phyloP scores from a whole-genome alignment of 2,113 vertebrate genomes.

The Oryzias curvinotus region DNA sequence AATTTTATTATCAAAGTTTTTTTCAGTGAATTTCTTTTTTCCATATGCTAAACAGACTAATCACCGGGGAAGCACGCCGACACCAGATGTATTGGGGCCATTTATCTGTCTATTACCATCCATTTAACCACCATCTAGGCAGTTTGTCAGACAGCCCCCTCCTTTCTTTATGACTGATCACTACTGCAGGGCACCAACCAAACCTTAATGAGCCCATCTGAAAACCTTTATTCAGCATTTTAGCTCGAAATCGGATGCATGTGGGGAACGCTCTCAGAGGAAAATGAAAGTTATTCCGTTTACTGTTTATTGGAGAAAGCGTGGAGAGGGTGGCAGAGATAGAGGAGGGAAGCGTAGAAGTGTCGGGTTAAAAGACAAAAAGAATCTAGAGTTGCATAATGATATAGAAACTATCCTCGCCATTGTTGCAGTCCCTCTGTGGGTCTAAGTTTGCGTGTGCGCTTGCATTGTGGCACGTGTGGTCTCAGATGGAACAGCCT shows the following conservation, averaged over 20 bases:
- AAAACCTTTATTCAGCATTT: constrained; percentile 53
- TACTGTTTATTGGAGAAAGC: constrained; percentile 41
- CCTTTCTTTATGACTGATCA: constrained; percentile 47
- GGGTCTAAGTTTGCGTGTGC: constrained; percentile 5
- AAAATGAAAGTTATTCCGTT: constrained; percentile 43
- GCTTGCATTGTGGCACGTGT: constrained; percentile 28
- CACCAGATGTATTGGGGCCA: constrained; percentile 42
- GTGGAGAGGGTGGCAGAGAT: constrained; percentile 12
- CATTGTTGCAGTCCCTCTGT: constrained; percentile 30
- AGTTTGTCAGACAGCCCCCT: constrained; percentile 24
- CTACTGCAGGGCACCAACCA: constrained; percentile 42
- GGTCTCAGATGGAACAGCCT: constrained; percentile 48
- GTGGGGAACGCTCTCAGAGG: constrained; percentile 49
- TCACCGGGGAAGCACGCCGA: constrained; percentile 34
- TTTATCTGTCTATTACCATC: constrained; percentile 49
- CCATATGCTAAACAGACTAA: constrained; percentile 29
- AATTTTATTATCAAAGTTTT: constrained; percentile 8
- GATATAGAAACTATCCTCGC: constrained; percentile 31
- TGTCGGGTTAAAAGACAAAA: not conserved
- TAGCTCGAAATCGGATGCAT: constrained; percentile 44
- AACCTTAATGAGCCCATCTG: constrained; percentile 64
- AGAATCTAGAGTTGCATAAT: constrained; percentile 26
- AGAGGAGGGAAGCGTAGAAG: not conserved
- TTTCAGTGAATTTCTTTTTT: constrained; percentile 7
- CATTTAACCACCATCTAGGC: constrained; percentile 28